Percentiles rank a stretch among this genome's conserved stretches.
These are phyloP conservation scores for Paralichthys olivaceus DNA, from an alignment of 2,113 vertebrate species.

Conservation along the genomic window DNA sequence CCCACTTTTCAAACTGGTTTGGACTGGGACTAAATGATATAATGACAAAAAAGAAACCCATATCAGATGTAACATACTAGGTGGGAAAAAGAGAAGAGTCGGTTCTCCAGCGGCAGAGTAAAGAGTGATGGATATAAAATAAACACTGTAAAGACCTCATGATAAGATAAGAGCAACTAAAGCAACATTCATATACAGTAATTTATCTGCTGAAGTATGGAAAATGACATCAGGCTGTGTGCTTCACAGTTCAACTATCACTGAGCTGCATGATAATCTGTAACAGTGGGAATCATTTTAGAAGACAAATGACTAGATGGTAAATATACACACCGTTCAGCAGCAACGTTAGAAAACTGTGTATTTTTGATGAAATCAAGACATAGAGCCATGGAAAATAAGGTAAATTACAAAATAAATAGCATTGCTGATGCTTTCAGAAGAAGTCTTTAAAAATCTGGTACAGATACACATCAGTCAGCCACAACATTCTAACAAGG, in stretches of 20 bases:
- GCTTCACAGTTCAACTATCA: background rate
- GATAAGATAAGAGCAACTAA: background rate
- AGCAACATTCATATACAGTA: background rate
- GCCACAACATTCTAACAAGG: too few species aligned
- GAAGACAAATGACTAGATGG: background rate
- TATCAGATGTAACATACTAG: constrained; percentile 7
- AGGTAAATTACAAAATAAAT: background rate
- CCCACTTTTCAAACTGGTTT: constrained; percentile 42
- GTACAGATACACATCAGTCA: too few species aligned
- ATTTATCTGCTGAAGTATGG: background rate
- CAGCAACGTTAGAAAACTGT: background rate
- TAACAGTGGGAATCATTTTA: background rate
- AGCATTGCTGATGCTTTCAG: background rate
- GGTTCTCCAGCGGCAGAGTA: background rate
- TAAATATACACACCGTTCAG: background rate
- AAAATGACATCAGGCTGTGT: background rate
- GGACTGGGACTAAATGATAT: constrained; percentile 36
- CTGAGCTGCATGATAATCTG: background rate
- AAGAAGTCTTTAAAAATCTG: background rate
- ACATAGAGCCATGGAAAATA: background rate
- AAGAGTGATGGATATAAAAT: background rate
- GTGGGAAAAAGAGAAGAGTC: background rate
- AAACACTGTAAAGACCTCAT: background rate
- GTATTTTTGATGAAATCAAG: background rate
- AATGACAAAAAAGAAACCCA: constrained; percentile 22